Evolutionary conservation across 1,140 invertebrate genomes (phyloP), one percentile per base, ranked within the genome.

Genomic region (Drosophila albomicans): DNA sequence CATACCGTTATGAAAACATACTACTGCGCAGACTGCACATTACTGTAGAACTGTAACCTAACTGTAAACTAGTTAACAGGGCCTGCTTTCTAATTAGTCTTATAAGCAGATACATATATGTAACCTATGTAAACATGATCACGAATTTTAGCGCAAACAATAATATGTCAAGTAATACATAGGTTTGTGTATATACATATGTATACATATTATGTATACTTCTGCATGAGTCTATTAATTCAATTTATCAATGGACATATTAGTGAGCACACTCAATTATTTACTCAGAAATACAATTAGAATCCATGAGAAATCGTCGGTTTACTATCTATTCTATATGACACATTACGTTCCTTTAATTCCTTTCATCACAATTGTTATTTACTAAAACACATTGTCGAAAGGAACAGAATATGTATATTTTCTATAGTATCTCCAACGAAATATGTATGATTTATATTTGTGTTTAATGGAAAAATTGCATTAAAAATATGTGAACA

Each of bases 1-100:
- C 11, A 52, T 73, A 65, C 59, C 67, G 72, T 67, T 72, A 68
- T 35, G 7, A 32, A 13, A 35, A 15, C 30, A 77, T 75, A 62
- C 62, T 81, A 73, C 59, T 66, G 35, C 35, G 68, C 79, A 68
- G 79, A 78, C 59, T 77, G 59, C 80, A 82, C 57, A 43, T 30
- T 41, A 59, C 20, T 57, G 58, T 75, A 75, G 56, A 68, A 54
- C 38, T 75, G 32, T 66, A 72, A 25, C 32, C 49, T 13, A 15
- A 32, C 28, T 32, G 6, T 54, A 54, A 66, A 57, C 43, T 63
- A 78, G 64, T 65, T 70, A 72, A 78, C 35, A 66, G 38, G 35
- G n/a, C 35, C 63, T 54, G 51, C 63, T 66, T 66, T 45, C 63
- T 66, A 43, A 56, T 11, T 56, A 20, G 20, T 28, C 20, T 25